Conservation (phyloP, 2,113 vertebrate genomes). For the cattle (Bos taurus) region ARS-UCD2.0 NC_037338.1:77529001-77529500, state of each 20-base stretch:
- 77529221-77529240: not conserved
- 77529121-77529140: not conserved
- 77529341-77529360: not conserved
- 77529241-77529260: not conserved
- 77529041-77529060: not conserved
- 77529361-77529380: not conserved
- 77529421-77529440: not conserved
- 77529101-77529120: not conserved
- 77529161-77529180: not conserved
- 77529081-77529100: fast-evolving
- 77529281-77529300: not conserved
- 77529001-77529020: not conserved
- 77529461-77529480: not conserved
- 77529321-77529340: not conserved
- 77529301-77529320: not conserved
- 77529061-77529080: not conserved
- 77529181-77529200: too few relatives aligned
- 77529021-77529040: not conserved
- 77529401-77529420: not conserved
- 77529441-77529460: not conserved
- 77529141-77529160: not conserved
- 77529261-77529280: not conserved
- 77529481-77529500: not conserved
- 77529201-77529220: not conserved
- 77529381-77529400: not conserved